These are phyloP conservation scores for Gyrodactylus salaris DNA, from an alignment of 1,140 invertebrate species.

Conservation along the genomic window DNA sequence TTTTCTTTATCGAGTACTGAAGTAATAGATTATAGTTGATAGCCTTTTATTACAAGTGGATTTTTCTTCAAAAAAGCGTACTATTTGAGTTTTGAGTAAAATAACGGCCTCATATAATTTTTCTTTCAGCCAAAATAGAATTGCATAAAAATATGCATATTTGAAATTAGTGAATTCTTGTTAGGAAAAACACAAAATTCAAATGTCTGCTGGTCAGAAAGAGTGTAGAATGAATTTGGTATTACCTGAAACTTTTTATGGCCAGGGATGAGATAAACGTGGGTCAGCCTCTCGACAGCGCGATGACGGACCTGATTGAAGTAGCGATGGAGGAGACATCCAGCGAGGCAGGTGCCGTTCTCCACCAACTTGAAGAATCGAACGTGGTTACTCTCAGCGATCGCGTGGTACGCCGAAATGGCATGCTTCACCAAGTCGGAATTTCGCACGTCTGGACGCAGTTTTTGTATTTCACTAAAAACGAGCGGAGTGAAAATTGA, in stretches of 20 bases:
- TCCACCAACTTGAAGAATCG: neutral
- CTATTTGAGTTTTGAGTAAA: too few species aligned
- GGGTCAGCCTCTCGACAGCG: neutral
- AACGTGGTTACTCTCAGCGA: slow-evolving; percentile 4
- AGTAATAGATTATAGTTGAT: too few species aligned
- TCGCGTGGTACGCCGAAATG: neutral
- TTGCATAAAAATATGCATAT: too few species aligned
- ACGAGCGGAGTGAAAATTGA: neutral
- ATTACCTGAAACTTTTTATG: neutral
- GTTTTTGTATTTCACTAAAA: slow-evolving; percentile 3
- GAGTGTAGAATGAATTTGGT: neutral
- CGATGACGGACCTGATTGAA: neutral
- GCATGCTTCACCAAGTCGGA: neutral
- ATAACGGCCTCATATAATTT: too few species aligned
- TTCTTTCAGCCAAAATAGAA: too few species aligned
- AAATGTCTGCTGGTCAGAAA: too few species aligned
- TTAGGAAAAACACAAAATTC: too few species aligned
- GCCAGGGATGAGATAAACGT: neutral
- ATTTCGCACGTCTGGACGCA: neutral
- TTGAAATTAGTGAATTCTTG: too few species aligned
- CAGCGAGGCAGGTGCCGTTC: neutral
- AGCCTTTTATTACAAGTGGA: too few species aligned
- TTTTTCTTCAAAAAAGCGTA: too few species aligned
- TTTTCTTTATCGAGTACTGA: neutral
- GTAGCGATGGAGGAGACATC: slow-evolving; percentile 1